Evolutionary conservation across 2,113 vertebrate species (phyloP).

Genomic region (Thamnophis sirtalis): DNA sequence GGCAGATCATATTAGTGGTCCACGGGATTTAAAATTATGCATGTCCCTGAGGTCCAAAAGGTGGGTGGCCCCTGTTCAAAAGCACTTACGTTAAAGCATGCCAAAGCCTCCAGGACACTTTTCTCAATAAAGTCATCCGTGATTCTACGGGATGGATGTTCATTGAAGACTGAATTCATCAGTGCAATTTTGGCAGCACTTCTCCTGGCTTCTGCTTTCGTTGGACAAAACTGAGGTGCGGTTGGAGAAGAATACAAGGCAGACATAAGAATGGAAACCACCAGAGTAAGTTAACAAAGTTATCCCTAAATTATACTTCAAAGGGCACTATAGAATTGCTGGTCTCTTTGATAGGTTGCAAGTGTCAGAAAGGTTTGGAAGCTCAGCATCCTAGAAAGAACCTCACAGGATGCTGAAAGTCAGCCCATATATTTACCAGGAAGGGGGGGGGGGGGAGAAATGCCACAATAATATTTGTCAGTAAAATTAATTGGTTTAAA

Average conservation of each 20-base stretch:
- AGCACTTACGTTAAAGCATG: conserved; percentile 89
- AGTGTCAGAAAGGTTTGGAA: conserved; percentile 44
- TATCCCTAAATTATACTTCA: not conserved
- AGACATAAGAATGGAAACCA: rapidly evolving
- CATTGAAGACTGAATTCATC: conserved; percentile 98
- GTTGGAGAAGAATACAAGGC: not conserved
- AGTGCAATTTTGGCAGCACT: conserved; percentile 96
- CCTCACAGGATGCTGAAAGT: conserved; percentile 42
- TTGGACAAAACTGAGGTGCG: conserved; percentile 87
- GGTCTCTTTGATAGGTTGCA: conserved; percentile 50
- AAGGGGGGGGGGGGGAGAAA: conserved; percentile 15
- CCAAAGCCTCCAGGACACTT: conserved; percentile 91
- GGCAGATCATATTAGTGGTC: too few species aligned
- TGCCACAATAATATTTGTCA: conserved; percentile 10
- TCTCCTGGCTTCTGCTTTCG: conserved; percentile 90
- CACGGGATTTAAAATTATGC: too few species aligned
- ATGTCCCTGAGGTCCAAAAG: too few species aligned
- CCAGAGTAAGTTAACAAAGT: rapidly evolving
- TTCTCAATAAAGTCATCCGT: conserved; percentile 97
- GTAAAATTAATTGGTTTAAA: conserved; percentile 42
- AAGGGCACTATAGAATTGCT: not conserved
- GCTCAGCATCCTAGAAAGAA: conserved; percentile 22
- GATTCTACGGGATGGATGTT: conserved; percentile 93
- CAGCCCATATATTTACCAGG: conserved; percentile 35
- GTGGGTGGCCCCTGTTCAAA: not conserved